Evolutionary conservation across 2,888 invertebrate species (phyloP).

Genomic region (Margaritifera margaritifera): DNA sequence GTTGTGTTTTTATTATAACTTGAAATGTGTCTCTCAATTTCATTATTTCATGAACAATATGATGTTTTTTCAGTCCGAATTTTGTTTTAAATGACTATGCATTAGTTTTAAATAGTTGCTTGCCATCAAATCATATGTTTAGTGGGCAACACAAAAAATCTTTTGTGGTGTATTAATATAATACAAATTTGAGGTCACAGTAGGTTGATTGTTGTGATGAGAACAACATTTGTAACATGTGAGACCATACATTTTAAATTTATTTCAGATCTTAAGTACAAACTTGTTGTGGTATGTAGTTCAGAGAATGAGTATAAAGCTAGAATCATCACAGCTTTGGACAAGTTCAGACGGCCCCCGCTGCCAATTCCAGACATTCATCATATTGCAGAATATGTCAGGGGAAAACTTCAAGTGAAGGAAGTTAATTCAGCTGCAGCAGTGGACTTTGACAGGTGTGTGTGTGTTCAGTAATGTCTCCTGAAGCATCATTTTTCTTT

Average conservation of each 20-base stretch:
- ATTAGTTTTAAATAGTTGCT: not conserved
- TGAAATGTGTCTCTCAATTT: no score
- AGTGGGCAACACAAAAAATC: not conserved
- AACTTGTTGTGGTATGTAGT: slow-evolving; percentile 58
- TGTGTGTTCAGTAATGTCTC: not conserved
- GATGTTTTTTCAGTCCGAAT: no score
- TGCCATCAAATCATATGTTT: not conserved
- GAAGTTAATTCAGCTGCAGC: slow-evolving; percentile 14
- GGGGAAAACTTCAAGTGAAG: slow-evolving; percentile 16
- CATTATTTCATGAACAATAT: no score
- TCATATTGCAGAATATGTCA: slow-evolving; percentile 12
- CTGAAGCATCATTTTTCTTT: not conserved
- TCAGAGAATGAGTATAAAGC: slow-evolving; percentile 60
- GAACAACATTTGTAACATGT: no score
- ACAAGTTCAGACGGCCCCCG: slow-evolving; percentile 22
- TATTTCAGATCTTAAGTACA: slow-evolving; percentile 30
- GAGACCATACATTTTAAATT: not conserved
- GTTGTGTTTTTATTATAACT: no score
- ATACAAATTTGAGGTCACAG: no score
- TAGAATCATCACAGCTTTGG: slow-evolving; percentile 51
- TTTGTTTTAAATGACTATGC: no score
- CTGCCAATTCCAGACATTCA: slow-evolving; percentile 10
- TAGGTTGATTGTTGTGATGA: no score
- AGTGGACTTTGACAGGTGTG: slow-evolving; percentile 28
- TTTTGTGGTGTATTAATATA: not conserved